Evolutionary conservation across 2,113 vertebrate genomes (phyloP).

Genomic region (Cettia cetti): DNA sequence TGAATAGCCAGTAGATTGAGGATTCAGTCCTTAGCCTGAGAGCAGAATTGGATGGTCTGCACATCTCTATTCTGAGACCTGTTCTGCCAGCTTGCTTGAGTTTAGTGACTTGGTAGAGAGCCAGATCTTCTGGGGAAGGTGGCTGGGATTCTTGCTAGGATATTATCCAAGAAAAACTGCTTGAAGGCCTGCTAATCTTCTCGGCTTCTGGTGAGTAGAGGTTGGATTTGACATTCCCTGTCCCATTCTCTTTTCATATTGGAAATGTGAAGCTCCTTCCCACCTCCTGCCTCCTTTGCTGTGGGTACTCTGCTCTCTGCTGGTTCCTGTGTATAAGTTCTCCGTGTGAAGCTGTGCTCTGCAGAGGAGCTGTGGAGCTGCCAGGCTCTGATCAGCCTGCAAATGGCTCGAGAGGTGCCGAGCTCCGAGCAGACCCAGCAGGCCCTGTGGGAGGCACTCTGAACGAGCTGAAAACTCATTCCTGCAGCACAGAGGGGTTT

Average conservation of each 20-base stretch:
- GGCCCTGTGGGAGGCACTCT: slow-evolving; percentile 1
- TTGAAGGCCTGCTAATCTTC: slow-evolving; percentile 39
- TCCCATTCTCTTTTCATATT: slow-evolving; percentile 14
- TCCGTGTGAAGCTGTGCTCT: background rate
- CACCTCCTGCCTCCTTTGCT: slow-evolving; percentile 45
- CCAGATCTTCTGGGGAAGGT: slow-evolving; percentile 52
- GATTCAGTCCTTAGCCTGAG: background rate
- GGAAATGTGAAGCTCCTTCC: slow-evolving; percentile 24
- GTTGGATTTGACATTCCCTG: background rate
- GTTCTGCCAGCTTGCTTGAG: slow-evolving; percentile 30
- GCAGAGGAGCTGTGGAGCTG: slow-evolving; percentile 10
- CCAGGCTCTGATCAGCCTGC: slow-evolving; percentile 8
- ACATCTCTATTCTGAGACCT: slow-evolving; percentile 25
- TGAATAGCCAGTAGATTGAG: slow-evolving; percentile 33
- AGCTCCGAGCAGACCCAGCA: background rate
- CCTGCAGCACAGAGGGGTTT: background rate
- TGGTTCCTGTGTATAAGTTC: slow-evolving; percentile 51
- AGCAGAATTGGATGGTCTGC: slow-evolving; percentile 12
- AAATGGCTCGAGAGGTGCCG: slow-evolving; percentile 8
- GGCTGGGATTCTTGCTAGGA: slow-evolving; percentile 55
- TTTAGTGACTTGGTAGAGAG: slow-evolving; percentile 46
- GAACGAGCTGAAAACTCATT: background rate
- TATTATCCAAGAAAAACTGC: slow-evolving; percentile 56
- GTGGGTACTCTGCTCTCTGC: slow-evolving; percentile 62
- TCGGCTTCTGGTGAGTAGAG: slow-evolving; percentile 45